Conservation (phyloP, 2,888 invertebrate genomes). For the Amorpha juglandis region DNA sequence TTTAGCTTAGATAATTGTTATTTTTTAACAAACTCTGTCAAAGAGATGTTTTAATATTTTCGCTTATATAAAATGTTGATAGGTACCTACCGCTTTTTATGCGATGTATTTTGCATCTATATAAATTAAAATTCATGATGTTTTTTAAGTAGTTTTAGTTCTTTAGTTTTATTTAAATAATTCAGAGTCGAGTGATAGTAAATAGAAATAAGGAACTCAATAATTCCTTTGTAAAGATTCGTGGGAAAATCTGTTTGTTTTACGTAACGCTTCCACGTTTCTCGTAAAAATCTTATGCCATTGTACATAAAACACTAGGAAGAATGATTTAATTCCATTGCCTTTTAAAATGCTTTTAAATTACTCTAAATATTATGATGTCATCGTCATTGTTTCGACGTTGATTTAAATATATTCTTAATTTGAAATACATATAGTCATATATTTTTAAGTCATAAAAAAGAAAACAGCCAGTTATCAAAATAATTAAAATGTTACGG, state of each 20-base stretch:
- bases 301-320: not conserved
- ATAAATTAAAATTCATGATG: not conserved
- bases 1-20: too few relatives aligned
- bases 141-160: not conserved
- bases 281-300: not conserved
- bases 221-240: slow-evolving; percentile 1
- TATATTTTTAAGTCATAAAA: not conserved
- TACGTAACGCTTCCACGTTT: slow-evolving; percentile 1
- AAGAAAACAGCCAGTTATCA: not conserved
- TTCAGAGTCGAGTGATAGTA: not conserved
- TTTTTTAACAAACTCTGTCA: too few relatives aligned
- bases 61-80: too few relatives aligned
- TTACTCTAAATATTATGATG: too few relatives aligned
- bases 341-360: not conserved
- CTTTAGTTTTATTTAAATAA: not conserved
- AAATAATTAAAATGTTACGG: too few relatives aligned
- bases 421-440: not conserved
- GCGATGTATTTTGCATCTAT: too few relatives aligned
- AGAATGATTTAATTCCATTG: not conserved
- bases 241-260: not conserved
- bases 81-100: too few relatives aligned
- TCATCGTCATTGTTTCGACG: not conserved
- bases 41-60: too few relatives aligned
- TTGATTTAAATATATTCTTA: not conserved
- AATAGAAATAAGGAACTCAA: slow-evolving; percentile 14